phyloP scores from a whole-genome alignment of 1,140 invertebrate species.

The Bilobella aurantiaca region DNA sequence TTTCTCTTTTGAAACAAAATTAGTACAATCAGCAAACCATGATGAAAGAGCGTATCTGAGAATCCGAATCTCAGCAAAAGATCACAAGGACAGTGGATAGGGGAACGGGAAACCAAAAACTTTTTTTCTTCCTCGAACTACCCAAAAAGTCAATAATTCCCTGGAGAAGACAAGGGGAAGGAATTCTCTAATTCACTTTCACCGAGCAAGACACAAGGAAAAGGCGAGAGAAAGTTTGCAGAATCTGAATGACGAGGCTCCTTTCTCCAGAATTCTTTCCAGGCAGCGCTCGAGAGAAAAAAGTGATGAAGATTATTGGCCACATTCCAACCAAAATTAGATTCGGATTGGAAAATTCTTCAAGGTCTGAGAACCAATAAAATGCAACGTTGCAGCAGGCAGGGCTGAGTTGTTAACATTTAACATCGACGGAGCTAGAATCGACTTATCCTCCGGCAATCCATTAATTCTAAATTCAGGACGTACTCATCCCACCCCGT shows the following conservation, averaged over 20 bases:
- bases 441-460: too few relatives aligned
- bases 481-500: too few relatives aligned
- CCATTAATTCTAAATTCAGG: too few relatives aligned
- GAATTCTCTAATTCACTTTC: constrained; percentile 7
- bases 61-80: background rate
- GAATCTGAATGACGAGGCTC: background rate
- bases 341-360: background rate
- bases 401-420: too few relatives aligned
- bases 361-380: background rate
- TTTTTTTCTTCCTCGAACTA: background rate
- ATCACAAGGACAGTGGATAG: background rate
- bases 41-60: background rate
- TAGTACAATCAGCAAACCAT: constrained; percentile 21
- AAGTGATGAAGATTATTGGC: too few relatives aligned
- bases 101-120: too few relatives aligned
- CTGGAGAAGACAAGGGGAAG: background rate
- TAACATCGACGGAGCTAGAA: too few relatives aligned
- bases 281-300: too few relatives aligned
- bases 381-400: background rate
- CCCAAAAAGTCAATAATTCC: constrained; percentile 4
- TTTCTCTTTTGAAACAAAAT: constrained; percentile 13
- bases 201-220: background rate
- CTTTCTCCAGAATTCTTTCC: background rate
- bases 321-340: constrained; percentile 5
- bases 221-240: background rate